Percentiles rank a stretch among this genome's conserved stretches.
These are phyloP conservation scores for silkworm (Bombyx mori) DNA, from an alignment of 1,140 invertebrate species.

Conservation along the genomic window ASM3026992v2 NC_085131.1:4799001-4799500, in stretches of 20 bases:
- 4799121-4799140: not conserved
- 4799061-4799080: slow-evolving; percentile 79
- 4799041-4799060: slow-evolving; percentile 91
- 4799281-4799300: no score
- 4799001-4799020: slow-evolving; percentile 87
- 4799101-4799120: slow-evolving; percentile 36
- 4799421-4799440: slow-evolving; percentile 85
- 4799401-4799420: slow-evolving; percentile 91
- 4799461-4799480: slow-evolving; percentile 84
- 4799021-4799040: slow-evolving; percentile 88
- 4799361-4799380: slow-evolving; percentile 5
- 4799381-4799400: slow-evolving; percentile 94
- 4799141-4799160: no score
- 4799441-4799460: slow-evolving; percentile 95
- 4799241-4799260: no score
- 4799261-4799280: no score
- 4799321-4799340: no score
- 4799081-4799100: slow-evolving; percentile 57
- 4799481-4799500: slow-evolving; percentile 75
- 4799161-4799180: no score
- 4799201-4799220: no score
- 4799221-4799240: no score
- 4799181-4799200: no score
- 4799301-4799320: no score
- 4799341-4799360: no score